Evolutionary conservation across 2,797 vertebrate species (phyloP).

Genomic region (Artibeus jamaicensis): DNA sequence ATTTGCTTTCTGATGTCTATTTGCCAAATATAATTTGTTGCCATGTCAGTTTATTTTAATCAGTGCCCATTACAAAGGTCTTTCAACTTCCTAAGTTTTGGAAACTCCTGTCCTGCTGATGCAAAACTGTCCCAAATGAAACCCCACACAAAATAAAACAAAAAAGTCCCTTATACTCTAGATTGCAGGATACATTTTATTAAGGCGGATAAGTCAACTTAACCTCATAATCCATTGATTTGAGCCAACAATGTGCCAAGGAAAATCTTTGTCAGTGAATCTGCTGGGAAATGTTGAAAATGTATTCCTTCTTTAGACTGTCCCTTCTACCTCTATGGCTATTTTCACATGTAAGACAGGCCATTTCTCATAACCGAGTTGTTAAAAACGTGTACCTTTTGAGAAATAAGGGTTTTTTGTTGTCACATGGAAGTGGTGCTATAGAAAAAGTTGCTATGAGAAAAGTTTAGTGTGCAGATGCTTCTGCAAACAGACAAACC

Average conservation of each 20-base stretch:
- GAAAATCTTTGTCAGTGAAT: neutral
- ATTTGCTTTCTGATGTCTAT: conserved; percentile 84
- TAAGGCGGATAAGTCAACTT: neutral
- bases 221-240: neutral
- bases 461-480: neutral
- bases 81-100: conserved; percentile 78
- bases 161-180: neutral
- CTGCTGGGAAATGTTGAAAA: neutral
- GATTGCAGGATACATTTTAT: neutral
- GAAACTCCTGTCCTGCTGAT: conserved; percentile 72
- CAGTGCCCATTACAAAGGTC: conserved; percentile 78
- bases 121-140: conserved; percentile 55
- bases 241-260: neutral
- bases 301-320: neutral
- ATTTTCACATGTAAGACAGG: neutral
- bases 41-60: conserved; percentile 85
- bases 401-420: neutral
- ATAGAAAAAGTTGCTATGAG: neutral
- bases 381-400: neutral
- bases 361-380: neutral
- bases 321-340: neutral
- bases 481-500: neutral
- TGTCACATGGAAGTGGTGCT: neutral
- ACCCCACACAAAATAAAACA: neutral
- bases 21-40: conserved; percentile 85